phyloP scores from a whole-genome alignment of 2,113 vertebrate genomes.

The Morphnarchus princeps region DNA sequence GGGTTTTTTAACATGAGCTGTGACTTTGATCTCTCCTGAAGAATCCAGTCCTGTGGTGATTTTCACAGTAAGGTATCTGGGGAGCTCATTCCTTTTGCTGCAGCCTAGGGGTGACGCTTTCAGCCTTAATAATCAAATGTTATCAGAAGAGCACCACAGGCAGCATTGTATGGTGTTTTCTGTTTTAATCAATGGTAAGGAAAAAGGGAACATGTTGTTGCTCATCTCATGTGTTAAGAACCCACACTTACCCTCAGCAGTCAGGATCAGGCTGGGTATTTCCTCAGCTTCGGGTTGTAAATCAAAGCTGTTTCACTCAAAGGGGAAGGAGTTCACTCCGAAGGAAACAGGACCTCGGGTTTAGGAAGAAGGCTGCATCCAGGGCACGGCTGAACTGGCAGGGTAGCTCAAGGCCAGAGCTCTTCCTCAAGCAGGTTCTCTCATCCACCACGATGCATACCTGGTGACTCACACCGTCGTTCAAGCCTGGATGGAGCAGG shows the following conservation, averaged over 20 bases:
- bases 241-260: not conserved
- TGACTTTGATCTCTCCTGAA: not conserved
- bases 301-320: not conserved
- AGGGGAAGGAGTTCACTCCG: not conserved
- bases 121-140: not conserved
- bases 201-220: not conserved
- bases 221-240: not conserved
- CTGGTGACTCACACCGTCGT: not conserved
- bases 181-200: not conserved
- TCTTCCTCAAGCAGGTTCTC: not conserved
- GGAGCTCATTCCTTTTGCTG: not conserved
- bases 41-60: not conserved
- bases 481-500: not conserved
- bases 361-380: not conserved
- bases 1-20: not conserved
- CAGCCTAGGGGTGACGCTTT: not conserved
- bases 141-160: not conserved
- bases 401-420: not conserved
- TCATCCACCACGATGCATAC: accelerated
- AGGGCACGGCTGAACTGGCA: not conserved
- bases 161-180: not conserved
- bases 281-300: not conserved
- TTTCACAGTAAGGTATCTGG: not conserved
- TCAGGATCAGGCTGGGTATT: not conserved
- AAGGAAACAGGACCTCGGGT: not conserved